Evolutionary conservation across 37 sponge, comb jelly and placozoan species (phyloP).

Genomic region (Cliona cf. orientalis): DNA sequence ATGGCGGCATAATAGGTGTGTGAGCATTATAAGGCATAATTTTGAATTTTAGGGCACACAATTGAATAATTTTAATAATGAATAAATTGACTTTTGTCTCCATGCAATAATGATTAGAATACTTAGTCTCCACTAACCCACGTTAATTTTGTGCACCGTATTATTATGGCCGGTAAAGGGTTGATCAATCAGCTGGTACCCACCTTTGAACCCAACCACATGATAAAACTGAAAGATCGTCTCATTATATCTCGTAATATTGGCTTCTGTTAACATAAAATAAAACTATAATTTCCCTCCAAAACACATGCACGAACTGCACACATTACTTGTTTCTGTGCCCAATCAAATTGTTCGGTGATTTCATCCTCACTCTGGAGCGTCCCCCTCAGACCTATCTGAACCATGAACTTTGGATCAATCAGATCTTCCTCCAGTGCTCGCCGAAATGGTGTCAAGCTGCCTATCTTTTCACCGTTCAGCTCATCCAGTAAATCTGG

Average conservation of each 20-base stretch:
- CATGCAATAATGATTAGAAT: neutral
- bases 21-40: too few relatives aligned
- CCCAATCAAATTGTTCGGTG: conserved; percentile 29
- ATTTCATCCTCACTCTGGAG: conserved; percentile 4
- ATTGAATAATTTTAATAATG: too few relatives aligned
- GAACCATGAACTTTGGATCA: conserved; percentile 28
- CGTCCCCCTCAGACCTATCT: conserved; percentile 67
- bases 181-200: too few relatives aligned
- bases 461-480: conserved; percentile 52
- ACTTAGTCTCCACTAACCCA: too few relatives aligned
- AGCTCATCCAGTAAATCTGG: conserved; percentile 29
- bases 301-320: neutral
- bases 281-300: neutral
- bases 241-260: too few relatives aligned
- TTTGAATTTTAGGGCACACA: too few relatives aligned
- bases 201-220: too few relatives aligned
- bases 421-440: conserved; percentile 71
- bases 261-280: neutral
- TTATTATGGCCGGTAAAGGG: too few relatives aligned
- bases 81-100: too few relatives aligned
- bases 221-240: too few relatives aligned
- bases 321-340: conserved; percentile 40
- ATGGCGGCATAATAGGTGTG: too few relatives aligned
- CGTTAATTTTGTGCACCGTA: too few relatives aligned
- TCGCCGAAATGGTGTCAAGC: conserved; percentile 64